Conservation (phyloP, 1,140 invertebrate species). For the Sesamia nonagrioides region DNA sequence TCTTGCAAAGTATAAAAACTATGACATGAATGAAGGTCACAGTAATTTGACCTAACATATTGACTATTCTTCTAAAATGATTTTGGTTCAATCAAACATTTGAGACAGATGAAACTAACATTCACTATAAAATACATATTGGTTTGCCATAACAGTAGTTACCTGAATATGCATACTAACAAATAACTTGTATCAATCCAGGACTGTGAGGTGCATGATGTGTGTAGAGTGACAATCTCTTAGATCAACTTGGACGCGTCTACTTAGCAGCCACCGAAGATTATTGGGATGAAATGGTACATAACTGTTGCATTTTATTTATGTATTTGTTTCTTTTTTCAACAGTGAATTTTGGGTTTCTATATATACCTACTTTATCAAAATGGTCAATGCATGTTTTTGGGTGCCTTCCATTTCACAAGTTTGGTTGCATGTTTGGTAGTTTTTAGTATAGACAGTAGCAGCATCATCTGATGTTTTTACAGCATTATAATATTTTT, state of each 20-base stretch:
- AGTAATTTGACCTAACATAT: background rate
- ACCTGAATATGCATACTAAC: conserved; percentile 72
- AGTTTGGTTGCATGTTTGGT: conserved; percentile 46
- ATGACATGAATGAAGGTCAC: background rate
- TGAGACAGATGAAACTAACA: too few relatives aligned
- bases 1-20: background rate
- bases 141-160: conserved; percentile 52
- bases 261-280: conserved; percentile 70
- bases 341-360: background rate
- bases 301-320: conserved; percentile 53
- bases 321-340: conserved; percentile 36
- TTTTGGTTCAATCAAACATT: conserved; percentile 3
- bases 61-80: background rate
- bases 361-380: conserved; percentile 6
- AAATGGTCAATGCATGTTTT: conserved; percentile 36
- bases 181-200: conserved; percentile 79
- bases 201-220: conserved; percentile 84
- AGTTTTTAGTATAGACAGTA: background rate
- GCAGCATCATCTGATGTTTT: background rate
- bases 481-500: background rate
- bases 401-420: conserved; percentile 21
- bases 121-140: conserved; percentile 48
- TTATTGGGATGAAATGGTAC: conserved; percentile 85
- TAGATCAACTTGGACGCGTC: conserved; percentile 66
- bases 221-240: conserved; percentile 75